Evolutionary conservation across 2,888 invertebrate species (phyloP).

Genomic region (Podotricha telesiphe): DNA sequence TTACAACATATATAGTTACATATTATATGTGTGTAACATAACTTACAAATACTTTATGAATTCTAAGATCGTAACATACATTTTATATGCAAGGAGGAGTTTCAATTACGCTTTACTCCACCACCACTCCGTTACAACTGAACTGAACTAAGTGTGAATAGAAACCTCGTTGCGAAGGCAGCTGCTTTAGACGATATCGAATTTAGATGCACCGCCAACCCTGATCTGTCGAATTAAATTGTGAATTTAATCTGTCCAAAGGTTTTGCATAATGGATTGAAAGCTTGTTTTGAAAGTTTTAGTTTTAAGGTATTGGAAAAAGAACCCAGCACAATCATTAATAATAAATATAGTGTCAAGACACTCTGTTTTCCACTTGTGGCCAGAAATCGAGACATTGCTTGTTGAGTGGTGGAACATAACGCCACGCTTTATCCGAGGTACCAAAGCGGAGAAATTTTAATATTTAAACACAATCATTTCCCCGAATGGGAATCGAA

Average conservation of each 20-base stretch:
- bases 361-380: too few relatives aligned
- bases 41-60: too few relatives aligned
- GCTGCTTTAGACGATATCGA: conserved; percentile 15
- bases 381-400: too few relatives aligned
- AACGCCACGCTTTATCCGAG: too few relatives aligned
- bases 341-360: too few relatives aligned
- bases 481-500: too few relatives aligned
- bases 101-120: conserved; percentile 40
- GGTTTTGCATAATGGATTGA: conserved; percentile 4
- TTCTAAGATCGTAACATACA: conserved; percentile 25
- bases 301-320: not conserved
- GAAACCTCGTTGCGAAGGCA: conserved; percentile 13
- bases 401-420: too few relatives aligned
- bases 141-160: conserved; percentile 31
- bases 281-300: conserved; percentile 2
- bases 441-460: too few relatives aligned
- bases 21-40: too few relatives aligned
- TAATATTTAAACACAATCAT: too few relatives aligned
- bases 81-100: conserved; percentile 37
- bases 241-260: conserved; percentile 9
- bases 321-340: too few relatives aligned
- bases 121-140: conserved; percentile 26
- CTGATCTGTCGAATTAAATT: conserved; percentile 39
- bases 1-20: too few relatives aligned
- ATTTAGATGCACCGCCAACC: conserved; percentile 34